Base-by-base conservation (phyloP, 2,888 invertebrate species). In the Drosophila vallismaia region DNA sequence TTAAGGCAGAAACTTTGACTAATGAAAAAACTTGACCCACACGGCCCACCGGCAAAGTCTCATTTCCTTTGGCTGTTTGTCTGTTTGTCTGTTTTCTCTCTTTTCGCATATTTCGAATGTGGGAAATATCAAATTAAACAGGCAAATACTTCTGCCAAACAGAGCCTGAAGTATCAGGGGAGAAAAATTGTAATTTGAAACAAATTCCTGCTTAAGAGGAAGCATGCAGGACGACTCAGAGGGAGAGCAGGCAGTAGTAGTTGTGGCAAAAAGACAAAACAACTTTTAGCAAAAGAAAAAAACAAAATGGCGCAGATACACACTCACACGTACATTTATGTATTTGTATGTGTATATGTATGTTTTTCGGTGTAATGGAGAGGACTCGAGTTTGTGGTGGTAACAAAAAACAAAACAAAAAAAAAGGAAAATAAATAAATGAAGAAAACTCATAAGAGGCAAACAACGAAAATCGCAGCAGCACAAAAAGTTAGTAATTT, bases 401-500 rank as follows among this genome's bases (percentile, higher is more conserved):
- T 0, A n/a, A 9, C 3, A 46, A 4, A 7, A 52, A 29, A 9
- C 8, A 4, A 28, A 8, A 8, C 26, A 31, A 78, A 60, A 8
- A 8, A 36, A 31, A 78, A 60, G 45, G 68, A 74, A 73, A 46
- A 45, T 6, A 14, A 50, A 10, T 6, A 46, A 33, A 48, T n/a
- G 40, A 52, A 45, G 14, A 19, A 71, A 84, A 75, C 68, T 76
- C 72, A 82, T 77, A 63, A 69, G 58, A 70, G 71, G 45, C 45
- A 60, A 76, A 76, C 60, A 83, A 75, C 62, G 48, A 57, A 62
- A 49, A 49, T 62, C 48, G 58, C 57, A 42, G 57, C 31, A 53
- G 24, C 24, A 44, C 44, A 59, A 54, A 77, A 77, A 76, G 67
- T 83, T 79, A 62, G 78, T 74, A 78, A 78, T 70, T 78, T 75